Evolutionary conservation across 2,797 vertebrate genomes (phyloP), one percentile per base, ranked within the genome.

Genomic region (Cryptoprocta ferox): DNA sequence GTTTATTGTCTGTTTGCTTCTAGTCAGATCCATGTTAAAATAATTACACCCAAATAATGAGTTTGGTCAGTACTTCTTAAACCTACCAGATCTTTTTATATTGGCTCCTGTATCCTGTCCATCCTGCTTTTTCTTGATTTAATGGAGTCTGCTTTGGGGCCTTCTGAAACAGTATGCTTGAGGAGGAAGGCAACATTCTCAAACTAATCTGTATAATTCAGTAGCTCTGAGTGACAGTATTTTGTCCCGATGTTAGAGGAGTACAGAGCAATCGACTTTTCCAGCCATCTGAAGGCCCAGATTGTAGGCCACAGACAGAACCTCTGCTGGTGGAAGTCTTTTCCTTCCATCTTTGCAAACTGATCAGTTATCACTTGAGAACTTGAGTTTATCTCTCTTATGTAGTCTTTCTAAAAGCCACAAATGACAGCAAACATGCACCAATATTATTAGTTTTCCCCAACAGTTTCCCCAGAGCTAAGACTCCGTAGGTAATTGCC

Each of bases 361-460:
- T 61, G 21, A 45, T 28, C 21, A 63, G 0, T 48, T 86, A 63
- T 95, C 39, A 45, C 30, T 65, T 73, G 30, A 91, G 9, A 32
- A 39, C 30, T 65, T 78, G 30, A 91, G 9, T 14, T 48, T 37
- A 32, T 63, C 48, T 81, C 15, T 86, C 32, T 87, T 35, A 6
- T 71, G 6, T 82, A 80, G 48, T 81, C 28, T 81, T 87, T 76
- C 30, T 50, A 39, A 91, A 96, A 87, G 80, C 50, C 93, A 39
- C 39, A 92, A 4, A 10, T 48, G 50, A 19, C 59, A 82, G 21
- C 75, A 89, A 42, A 92, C 26, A 56, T n/a, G 39, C 56, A 65
- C 61, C 50, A 89, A 68, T 15, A 37, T 71, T 89, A n/a, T 39
- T 91, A 79, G 39, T 91, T 96, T 88, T 71, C 78, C 16, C 78